phyloP scores from a whole-genome alignment of 2,113 vertebrate genomes.

The Archocentrus centrarchus region DNA sequence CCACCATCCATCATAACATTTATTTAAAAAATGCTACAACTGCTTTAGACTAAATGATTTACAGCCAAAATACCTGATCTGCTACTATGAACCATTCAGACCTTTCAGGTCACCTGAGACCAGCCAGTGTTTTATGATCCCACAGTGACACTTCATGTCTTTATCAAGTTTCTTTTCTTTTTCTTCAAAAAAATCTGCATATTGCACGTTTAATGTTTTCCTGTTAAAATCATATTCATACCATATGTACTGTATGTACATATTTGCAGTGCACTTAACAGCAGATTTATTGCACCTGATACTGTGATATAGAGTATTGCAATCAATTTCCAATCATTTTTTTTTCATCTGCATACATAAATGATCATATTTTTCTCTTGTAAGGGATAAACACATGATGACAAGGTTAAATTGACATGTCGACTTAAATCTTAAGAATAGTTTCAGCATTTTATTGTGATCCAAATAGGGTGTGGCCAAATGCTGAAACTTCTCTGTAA shows the following conservation, averaged over 20 bases:
- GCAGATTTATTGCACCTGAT: neutral
- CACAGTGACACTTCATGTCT: neutral
- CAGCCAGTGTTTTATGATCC: neutral
- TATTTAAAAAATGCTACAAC: neutral
- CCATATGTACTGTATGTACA: neutral
- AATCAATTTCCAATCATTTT: neutral
- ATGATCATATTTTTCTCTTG: neutral
- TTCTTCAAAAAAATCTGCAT: no score
- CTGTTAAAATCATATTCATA: no score
- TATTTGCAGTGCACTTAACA: neutral
- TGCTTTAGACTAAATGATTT: neutral
- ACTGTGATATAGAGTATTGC: neutral
- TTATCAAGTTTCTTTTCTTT: neutral
- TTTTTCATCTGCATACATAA: neutral
- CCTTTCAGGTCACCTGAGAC: neutral
- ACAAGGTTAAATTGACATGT: neutral
- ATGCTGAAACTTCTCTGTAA: conserved; percentile 46
- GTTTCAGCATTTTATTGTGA: neutral
- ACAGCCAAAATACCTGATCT: neutral
- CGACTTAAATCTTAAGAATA: neutral
- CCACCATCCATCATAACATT: neutral
- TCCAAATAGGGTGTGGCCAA: conserved; percentile 5
- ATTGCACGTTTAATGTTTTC: no score
- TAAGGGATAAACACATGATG: neutral
- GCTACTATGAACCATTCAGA: neutral